A percentile compares a stretch with the other conserved stretches of the same genome.
phyloP scores from a whole-genome alignment of 2,113 vertebrate genomes.

The Salvelinus namaycush region DNA sequence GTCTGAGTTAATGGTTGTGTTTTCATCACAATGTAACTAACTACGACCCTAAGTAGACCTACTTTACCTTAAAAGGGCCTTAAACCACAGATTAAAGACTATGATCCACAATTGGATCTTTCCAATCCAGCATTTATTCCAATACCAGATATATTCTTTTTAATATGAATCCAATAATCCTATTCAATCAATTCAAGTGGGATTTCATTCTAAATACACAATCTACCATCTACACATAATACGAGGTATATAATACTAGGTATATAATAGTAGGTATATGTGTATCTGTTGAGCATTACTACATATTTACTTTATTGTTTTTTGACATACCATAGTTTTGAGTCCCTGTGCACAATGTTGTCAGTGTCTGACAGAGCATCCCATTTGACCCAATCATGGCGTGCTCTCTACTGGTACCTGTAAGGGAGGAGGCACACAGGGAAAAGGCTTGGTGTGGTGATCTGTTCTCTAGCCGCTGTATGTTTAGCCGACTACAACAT shows the following conservation, averaged over 20 bases:
- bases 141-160: conserved; percentile 54
- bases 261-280: no score
- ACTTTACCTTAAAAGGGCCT: background rate
- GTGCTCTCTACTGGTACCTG: no score
- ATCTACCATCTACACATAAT: conserved; percentile 48
- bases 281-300: background rate
- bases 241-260: background rate
- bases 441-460: background rate
- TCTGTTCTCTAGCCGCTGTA: background rate
- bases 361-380: background rate
- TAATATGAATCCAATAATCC: conserved; percentile 61
- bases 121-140: conserved; percentile 63
- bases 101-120: conserved; percentile 61
- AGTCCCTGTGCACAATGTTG: conserved; percentile 1
- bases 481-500: background rate
- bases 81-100: background rate
- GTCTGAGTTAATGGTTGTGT: background rate
- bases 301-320: background rate
- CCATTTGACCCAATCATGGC: background rate
- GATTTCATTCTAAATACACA: conserved; percentile 53
- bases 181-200: conserved; percentile 56
- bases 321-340: conserved; percentile 7
- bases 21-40: background rate
- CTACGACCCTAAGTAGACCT: background rate
- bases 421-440: background rate